Evolutionary conservation across 2,888 invertebrate genomes (phyloP).

Genomic region (Heliconius erato): DNA sequence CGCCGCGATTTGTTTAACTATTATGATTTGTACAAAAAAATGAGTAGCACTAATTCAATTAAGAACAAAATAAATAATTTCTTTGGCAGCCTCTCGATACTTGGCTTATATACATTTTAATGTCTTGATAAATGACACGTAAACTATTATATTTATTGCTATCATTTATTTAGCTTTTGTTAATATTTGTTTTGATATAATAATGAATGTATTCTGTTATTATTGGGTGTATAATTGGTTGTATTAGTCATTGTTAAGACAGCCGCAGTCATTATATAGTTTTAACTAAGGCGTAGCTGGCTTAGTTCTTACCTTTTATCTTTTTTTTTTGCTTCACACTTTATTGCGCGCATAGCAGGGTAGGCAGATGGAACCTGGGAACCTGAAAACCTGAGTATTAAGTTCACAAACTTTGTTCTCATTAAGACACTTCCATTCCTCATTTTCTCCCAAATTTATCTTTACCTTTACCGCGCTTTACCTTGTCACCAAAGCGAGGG

Average conservation of each 20-base stretch:
- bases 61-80: conserved; percentile 16
- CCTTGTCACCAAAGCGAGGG: background rate
- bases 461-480: no score
- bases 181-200: conserved; percentile 17
- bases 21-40: background rate
- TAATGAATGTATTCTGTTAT: background rate
- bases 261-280: background rate
- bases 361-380: no score
- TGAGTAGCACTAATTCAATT: background rate
- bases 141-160: conserved; percentile 26
- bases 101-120: conserved; percentile 24
- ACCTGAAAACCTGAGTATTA: no score
- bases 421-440: no score
- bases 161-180: conserved; percentile 1
- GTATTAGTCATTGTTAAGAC: background rate
- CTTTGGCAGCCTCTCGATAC: conserved; percentile 37
- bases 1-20: background rate
- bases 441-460: no score
- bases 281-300: background rate
- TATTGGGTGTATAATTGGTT: background rate
- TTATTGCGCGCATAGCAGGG: no score
- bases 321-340: no score
- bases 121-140: conserved; percentile 28
- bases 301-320: background rate
- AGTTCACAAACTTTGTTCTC: no score